These are phyloP conservation scores for Mayetiola destructor DNA, from an alignment of 2,888 invertebrate genomes.

Conservation along the genomic window DNA sequence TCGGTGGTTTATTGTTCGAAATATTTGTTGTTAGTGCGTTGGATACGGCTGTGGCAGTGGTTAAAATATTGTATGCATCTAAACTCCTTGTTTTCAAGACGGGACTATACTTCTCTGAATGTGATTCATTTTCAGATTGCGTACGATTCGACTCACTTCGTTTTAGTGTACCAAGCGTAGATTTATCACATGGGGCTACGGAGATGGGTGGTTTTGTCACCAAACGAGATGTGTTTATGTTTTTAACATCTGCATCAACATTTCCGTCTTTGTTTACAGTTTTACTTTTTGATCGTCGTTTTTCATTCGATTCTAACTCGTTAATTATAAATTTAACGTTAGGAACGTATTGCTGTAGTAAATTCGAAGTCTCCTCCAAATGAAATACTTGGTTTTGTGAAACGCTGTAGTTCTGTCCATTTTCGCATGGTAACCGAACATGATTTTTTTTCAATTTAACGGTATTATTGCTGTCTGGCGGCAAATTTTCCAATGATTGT, in stretches of 20 bases:
- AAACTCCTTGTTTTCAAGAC: slow-evolving; percentile 1
- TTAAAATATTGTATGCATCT: neutral
- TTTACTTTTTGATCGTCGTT: neutral
- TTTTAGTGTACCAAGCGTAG: neutral
- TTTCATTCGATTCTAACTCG: slow-evolving; percentile 48
- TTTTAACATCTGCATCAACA: neutral
- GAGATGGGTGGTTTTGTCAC: neutral
- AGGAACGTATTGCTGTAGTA: slow-evolving; percentile 26
- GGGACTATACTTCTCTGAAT: neutral
- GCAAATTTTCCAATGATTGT: slow-evolving; percentile 33
- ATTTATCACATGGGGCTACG: neutral
- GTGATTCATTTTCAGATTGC: neutral
- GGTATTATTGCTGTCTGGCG: slow-evolving; percentile 31
- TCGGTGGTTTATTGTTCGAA: neutral
- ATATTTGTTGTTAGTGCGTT: neutral
- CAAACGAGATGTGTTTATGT: neutral
- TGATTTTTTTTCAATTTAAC: slow-evolving; percentile 47
- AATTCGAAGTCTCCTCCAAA: slow-evolving; percentile 43
- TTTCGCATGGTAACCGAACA: slow-evolving; percentile 70
- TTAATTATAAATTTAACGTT: slow-evolving; percentile 57
- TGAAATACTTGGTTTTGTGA: slow-evolving; percentile 82
- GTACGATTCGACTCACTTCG: slow-evolving; percentile 3
- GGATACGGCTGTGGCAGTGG: neutral
- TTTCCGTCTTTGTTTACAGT: neutral
- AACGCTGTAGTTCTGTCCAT: slow-evolving; percentile 75